phyloP scores from a whole-genome alignment of 2,797 vertebrate genomes.

The Cossypha polioptera region DNA sequence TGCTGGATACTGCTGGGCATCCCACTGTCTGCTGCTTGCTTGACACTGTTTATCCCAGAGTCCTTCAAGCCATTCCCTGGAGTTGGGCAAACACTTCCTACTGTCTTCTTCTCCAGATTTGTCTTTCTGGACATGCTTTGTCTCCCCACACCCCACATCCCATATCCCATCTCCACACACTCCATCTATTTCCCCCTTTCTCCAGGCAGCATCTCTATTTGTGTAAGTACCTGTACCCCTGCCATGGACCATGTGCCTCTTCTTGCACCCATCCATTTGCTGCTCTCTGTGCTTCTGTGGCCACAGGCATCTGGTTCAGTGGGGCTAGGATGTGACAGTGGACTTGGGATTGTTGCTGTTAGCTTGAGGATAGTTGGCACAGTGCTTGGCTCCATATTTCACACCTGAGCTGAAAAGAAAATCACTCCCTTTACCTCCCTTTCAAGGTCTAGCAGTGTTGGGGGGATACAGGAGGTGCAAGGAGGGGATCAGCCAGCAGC shows the following conservation, averaged over 20 bases:
- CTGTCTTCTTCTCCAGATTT: background rate
- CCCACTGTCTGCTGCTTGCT: background rate
- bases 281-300: background rate
- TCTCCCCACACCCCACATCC: background rate
- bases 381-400: background rate
- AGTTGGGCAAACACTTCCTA: background rate
- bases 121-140: background rate
- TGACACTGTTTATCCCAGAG: background rate
- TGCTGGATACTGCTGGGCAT: background rate
- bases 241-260: accelerated
- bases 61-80: background rate
- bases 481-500: background rate
- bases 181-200: background rate
- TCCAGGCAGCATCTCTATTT: background rate
- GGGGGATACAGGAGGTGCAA: background rate
- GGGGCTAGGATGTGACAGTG: background rate
- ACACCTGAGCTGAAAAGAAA: background rate
- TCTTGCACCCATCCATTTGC: background rate
- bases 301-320: background rate
- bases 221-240: background rate
- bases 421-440: background rate
- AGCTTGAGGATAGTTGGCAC: background rate
- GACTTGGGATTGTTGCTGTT: background rate
- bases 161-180: background rate
- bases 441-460: background rate